Conservation (phyloP, 2,113 vertebrate species). For the Myotis lucifugus region DNA sequence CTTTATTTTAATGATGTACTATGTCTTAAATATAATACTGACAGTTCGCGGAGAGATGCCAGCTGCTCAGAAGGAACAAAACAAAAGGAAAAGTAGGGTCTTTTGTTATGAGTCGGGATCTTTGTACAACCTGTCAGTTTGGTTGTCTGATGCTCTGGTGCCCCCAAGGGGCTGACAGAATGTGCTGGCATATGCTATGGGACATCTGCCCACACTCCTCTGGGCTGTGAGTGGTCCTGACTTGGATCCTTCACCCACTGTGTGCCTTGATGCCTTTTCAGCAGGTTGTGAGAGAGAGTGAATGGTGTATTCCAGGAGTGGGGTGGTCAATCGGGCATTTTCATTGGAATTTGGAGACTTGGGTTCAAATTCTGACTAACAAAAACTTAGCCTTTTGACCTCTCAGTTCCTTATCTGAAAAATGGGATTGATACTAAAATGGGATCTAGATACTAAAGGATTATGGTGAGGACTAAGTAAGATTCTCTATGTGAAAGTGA, state of each 20-base stretch:
- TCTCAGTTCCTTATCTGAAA: neutral
- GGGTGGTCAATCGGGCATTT: neutral
- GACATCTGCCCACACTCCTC: slow-evolving; percentile 33
- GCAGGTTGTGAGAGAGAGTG: neutral
- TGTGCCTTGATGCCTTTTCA: neutral
- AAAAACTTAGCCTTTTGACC: slow-evolving; percentile 5
- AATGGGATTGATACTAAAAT: neutral
- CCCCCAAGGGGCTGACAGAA: slow-evolving; percentile 45
- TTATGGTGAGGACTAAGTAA: neutral
- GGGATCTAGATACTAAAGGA: neutral
- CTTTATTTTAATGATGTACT: slow-evolving; percentile 75
- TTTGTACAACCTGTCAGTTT: slow-evolving; percentile 47
- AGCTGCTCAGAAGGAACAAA: slow-evolving; percentile 62
- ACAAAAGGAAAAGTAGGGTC: slow-evolving; percentile 62
- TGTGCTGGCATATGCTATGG: slow-evolving; percentile 37
- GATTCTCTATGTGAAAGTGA: neutral
- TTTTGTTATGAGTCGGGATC: slow-evolving; percentile 61
- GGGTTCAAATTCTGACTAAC: slow-evolving; percentile 47
- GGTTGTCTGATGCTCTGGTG: slow-evolving; percentile 44
- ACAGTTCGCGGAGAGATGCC: slow-evolving; percentile 44
- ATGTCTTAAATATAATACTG: slow-evolving; percentile 68
- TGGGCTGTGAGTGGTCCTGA: neutral
- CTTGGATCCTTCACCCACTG: neutral
- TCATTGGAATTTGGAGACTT: neutral
- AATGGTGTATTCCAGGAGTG: neutral